phyloP scores from a whole-genome alignment of 2,113 vertebrate species.

The Ailurus styani region DNA sequence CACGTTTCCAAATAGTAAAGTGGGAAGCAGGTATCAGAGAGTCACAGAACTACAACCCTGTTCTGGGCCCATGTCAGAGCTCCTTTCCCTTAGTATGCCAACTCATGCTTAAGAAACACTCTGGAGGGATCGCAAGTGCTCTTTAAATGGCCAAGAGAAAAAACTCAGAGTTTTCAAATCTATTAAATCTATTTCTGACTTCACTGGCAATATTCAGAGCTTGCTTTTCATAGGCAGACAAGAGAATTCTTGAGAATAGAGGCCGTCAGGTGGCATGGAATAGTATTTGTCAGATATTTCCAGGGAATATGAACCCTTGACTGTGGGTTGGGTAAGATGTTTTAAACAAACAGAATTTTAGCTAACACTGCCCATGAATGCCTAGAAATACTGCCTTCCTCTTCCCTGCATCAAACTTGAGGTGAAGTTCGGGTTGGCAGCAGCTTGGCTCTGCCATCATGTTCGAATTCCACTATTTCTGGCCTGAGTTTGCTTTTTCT shows the following conservation, averaged over 20 bases:
- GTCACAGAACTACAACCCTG: neutral
- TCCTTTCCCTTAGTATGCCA: neutral
- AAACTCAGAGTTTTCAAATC: neutral
- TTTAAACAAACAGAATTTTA: slow-evolving; percentile 1
- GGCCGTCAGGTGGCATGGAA: neutral
- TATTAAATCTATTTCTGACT: neutral
- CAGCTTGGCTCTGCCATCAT: neutral
- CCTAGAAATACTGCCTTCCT: slow-evolving; percentile 16
- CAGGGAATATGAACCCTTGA: neutral
- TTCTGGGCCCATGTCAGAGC: neutral
- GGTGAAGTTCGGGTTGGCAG: slow-evolving; percentile 40
- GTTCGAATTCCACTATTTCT: slow-evolving; percentile 48
- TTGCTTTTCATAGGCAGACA: neutral
- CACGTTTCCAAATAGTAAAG: neutral
- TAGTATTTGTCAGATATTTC: neutral
- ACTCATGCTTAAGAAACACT: neutral
- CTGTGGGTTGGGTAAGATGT: neutral
- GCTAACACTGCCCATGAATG: neutral
- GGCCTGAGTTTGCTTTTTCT: slow-evolving; percentile 59
- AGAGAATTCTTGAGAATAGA: neutral
- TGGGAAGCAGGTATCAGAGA: neutral
- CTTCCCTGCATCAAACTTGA: neutral
- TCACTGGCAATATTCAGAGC: neutral
- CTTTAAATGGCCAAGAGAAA: neutral
- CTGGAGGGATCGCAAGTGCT: neutral